Evolutionary conservation across 2,113 vertebrate genomes (phyloP).

Genomic region (Agapornis roseicollis): DNA sequence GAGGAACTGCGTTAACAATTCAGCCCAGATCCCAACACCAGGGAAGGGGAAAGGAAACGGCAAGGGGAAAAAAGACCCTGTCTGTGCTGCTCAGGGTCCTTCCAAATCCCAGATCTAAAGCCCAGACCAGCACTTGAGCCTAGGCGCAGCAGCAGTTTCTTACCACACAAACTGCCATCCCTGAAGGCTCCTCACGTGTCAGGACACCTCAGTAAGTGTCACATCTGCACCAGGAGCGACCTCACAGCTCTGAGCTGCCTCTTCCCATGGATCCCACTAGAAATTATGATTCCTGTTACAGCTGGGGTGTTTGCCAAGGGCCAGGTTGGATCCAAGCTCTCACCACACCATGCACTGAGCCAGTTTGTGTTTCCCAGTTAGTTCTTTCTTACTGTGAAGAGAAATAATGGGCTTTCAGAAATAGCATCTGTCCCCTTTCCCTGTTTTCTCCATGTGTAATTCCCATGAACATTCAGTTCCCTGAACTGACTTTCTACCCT

Average conservation of each 20-base stretch:
- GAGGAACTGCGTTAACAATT: neutral
- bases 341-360: fast-evolving
- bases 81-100: neutral
- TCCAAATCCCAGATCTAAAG: neutral
- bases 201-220: neutral
- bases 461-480: neutral
- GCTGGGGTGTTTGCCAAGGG: neutral
- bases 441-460: neutral
- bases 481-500: constrained; percentile 4
- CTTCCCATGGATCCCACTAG: neutral
- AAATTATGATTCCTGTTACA: neutral
- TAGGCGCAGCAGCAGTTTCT: neutral
- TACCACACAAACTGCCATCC: fast-evolving
- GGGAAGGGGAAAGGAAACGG: neutral
- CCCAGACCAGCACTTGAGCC: neutral
- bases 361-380: neutral
- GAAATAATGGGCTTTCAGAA: neutral
- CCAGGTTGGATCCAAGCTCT: neutral
- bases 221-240: fast-evolving
- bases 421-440: neutral
- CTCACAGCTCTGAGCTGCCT: neutral
- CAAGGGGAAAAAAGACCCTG: neutral
- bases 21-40: neutral
- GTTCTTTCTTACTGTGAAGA: neutral
- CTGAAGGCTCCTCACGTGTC: neutral